Conservation (phyloP, 2,888 invertebrate species). For the Vanessa cardui region DNA sequence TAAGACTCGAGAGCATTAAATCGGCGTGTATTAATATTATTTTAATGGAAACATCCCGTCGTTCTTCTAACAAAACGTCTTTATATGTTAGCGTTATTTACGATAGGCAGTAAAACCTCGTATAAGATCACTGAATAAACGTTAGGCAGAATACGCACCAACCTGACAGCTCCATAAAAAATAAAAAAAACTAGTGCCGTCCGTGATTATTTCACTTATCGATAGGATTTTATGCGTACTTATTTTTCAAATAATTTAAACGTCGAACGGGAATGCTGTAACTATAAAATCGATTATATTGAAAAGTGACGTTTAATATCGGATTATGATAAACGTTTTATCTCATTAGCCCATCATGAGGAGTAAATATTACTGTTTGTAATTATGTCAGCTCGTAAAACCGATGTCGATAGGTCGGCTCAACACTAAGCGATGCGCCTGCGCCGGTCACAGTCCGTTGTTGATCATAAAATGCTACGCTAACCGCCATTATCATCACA, state of each 20-base stretch:
- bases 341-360: slow-evolving; percentile 42
- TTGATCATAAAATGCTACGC: slow-evolving; percentile 75
- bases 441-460: slow-evolving; percentile 47
- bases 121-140: slow-evolving; percentile 73
- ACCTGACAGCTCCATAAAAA: slow-evolving; percentile 14
- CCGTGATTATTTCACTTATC: slow-evolving; percentile 15
- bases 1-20: slow-evolving; percentile 57
- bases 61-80: slow-evolving; percentile 73
- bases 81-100: slow-evolving; percentile 74
- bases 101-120: slow-evolving; percentile 67
- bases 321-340: slow-evolving; percentile 25
- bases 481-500: slow-evolving; percentile 80
- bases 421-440: slow-evolving; percentile 51
- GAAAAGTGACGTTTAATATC: slow-evolving; percentile 34
- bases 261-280: slow-evolving; percentile 15
- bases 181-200: slow-evolving; percentile 15
- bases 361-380: slow-evolving; percentile 44
- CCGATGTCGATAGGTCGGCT: slow-evolving; percentile 42
- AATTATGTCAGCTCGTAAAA: slow-evolving; percentile 43
- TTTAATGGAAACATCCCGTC: slow-evolving; percentile 72
- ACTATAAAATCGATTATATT: slow-evolving; percentile 36
- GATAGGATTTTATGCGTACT: slow-evolving; percentile 24
- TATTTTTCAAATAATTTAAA: slow-evolving; percentile 4
- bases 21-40: slow-evolving; percentile 69
- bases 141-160: slow-evolving; percentile 28